Evolutionary conservation across 2,797 vertebrate genomes (phyloP), one percentile per base, ranked within the genome.

Genomic region (Pseudomugil tenellus): DNA sequence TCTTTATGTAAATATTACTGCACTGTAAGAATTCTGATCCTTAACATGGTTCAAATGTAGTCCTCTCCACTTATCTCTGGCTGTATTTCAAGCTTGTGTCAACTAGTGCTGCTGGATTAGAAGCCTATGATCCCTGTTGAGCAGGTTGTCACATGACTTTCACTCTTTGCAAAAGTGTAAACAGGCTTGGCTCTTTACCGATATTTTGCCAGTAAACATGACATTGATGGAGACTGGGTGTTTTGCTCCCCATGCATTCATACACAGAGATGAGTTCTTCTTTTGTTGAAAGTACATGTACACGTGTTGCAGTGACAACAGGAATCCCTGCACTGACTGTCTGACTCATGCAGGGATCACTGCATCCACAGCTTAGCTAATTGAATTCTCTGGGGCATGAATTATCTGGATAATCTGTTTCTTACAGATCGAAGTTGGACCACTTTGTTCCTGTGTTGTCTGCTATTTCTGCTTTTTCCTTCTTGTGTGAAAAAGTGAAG

Each of bases 61-160:
- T 26, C 25, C 46, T 53, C 66, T 67, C 31, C 52, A 28, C 61
- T 70, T 66, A 77, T 71, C 85, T 67, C 65, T 48, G 37, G 77
- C 78, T 81, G 81, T 83, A 80, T 74, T 76, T 67, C 77, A 68
- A 85, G 75, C 76, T 62, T 49, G 67, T 81, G 87, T 86, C 86
- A 81, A 73, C 76, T 77, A 60, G 53, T 72, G 77, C 91, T 79
- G 67, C 63, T 67, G 90, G 89, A 91, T 93, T 89, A 89, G 72
- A 77, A 76, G 67, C 61, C 62, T 64, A 64, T 87, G 86, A 92
- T 90, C 86, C 87, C 49, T 3, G 79, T 80, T 89, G 90, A 92
- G 75, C 67, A 64, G 61, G 68, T 67, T 26, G 63, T 84, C 81
- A 77, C 79, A 23, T 87, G 86, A 76, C 74, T n/a, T 25, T 55